Base-by-base conservation (phyloP, 2,113 vertebrate species). In the Octodon degus region DNA sequence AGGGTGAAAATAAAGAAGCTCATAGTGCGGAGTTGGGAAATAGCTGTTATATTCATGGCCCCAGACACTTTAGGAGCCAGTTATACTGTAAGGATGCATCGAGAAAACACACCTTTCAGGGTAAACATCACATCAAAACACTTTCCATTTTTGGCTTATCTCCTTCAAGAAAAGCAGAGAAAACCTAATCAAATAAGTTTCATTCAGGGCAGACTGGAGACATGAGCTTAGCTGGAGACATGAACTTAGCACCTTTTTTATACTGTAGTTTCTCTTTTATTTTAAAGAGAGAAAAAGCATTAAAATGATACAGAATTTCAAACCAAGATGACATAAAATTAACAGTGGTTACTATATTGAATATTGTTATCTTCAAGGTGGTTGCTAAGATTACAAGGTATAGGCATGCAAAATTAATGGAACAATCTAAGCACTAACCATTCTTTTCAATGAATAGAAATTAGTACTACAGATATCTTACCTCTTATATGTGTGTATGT, bases 41-140 rank as follows among this genome's bases (percentile, higher is more conserved):
- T 9, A 22, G 40, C 5, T 37, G 30, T 68, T 27, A 76, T 87
- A 77, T 25, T 20, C n/a, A 20, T n/a, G 16, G 3, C 50, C 87
- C 27, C 30, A 65, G 67, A 90, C 62, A 34, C 47, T 77, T 91
- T 76, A 88, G 16, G 24, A 92, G 37, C n/a, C 55, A 40, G 70
- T 84, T 96, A 82, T 74, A 85, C 88, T 67, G 77, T 76, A 70
- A 95, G 47, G 53, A 76, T 20, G 11, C 34, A 77, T 25, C 63
- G 85, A 95, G 68, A 34, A 81, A 79, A 19, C n/a, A 43, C 17
- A 5, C 25, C 81, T 84, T 34, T 58, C 43, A 93, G 74, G 43
- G 20, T 82, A 53, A 95, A 50, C 5, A 55, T 34, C 62, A 40
- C 32, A 55, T 70, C 72, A 68, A 76, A 86, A 47, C 83, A 55